Base-by-base conservation (phyloP, 1,140 invertebrate genomes). In the Probaryconus sp. region DNA sequence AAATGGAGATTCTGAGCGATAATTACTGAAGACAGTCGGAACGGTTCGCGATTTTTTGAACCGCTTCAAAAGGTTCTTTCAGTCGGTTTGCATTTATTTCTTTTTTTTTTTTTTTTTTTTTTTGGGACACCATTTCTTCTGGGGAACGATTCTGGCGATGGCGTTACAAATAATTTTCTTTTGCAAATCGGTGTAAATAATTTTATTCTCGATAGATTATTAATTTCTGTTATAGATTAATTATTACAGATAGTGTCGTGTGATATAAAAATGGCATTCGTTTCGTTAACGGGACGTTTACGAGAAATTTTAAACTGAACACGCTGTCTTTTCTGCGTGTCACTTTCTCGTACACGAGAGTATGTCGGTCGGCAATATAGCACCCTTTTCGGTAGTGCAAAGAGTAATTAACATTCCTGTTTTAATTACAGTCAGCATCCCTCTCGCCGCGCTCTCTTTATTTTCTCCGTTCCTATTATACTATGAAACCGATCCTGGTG, bases 391-490 rank as follows among this genome's bases (percentile, higher is more conserved):
- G 81, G 71, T 86, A 87, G 83, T 83, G 84, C 82, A 85, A 85
- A 86, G 82, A 81, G 83, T 85, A 87, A 87, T 87, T 85, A 87
- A 87, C 83, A 86, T 87, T 87, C 83, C 82, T 79, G 80, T 85
- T 87, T 86, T 86, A 87, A 87, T 87, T 87, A 84, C 84, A 83
- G 71, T 77, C 77, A 72, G 58, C 55, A 11, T 73, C 68, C 75
- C 51, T 21, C 56, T 51, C 45, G 26, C 73, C 70, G 63, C 53
- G 56, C 75, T 72, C 81, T 81, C 79, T 82, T 81, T 84, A 81
- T 82, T 82, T 84, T 78, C 75, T 40, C 70, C 72, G 48, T 71
- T 74, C 63, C 73, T 81, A 79, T 72, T 77, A 72, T 77, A 50
- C 77, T 82, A 79, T 81, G 82, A 81, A 72, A 76, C 74, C 64